Evolutionary conservation across 1,140 invertebrate genomes (phyloP), one percentile per base, ranked within the genome.

Genomic region (Ceratosolen solmsi): DNA sequence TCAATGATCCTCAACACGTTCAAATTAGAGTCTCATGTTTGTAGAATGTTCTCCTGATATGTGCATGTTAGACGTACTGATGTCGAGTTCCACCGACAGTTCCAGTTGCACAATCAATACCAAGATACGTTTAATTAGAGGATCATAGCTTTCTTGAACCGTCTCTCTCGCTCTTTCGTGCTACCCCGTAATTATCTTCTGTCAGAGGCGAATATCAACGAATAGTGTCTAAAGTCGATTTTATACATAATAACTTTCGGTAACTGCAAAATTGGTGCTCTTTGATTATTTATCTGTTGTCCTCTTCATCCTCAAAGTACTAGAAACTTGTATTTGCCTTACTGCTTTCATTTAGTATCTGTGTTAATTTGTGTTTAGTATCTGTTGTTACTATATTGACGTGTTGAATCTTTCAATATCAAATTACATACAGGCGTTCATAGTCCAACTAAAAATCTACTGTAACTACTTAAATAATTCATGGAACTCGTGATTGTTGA

Each of bases 61-160:
- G 30, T 33, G 30, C 30, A 15, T 15, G 9, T 63, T 22, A 27
- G n/a, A 30, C 8, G 25, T 68, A 3, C 1, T 3, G 25, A 0
- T 5, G 3, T 17, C 20, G 15, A 15, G 5, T 46, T 41, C 36
- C n/a, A 38, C n/a, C 25, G 22, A 4, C 25, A 63, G 49, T 80
- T 71, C 25, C 17, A 74, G 30, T 70, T 82, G 78, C 41, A 79
- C 80, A 79, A 83, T 84, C 84, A 88, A 88, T 89, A 86, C 87
- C 85, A 86, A 87, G 84, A 76, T 86, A 86, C 84, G 85, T 87
- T 85, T 90, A 87, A 89, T 89, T 89, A 89, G 86, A 89, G 86
- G 87, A 80, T 82, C 84, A 82, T n/a, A 63, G 54, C n/a, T n/a
- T n/a, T n/a, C 78, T 79, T 84, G 86, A 82, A 20, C 71, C 30